Percentiles rank a stretch among this genome's conserved stretches.
Evolutionary conservation across 2,113 vertebrate genomes (phyloP).

Genomic region (Datnioides undecimradiatus): DNA sequence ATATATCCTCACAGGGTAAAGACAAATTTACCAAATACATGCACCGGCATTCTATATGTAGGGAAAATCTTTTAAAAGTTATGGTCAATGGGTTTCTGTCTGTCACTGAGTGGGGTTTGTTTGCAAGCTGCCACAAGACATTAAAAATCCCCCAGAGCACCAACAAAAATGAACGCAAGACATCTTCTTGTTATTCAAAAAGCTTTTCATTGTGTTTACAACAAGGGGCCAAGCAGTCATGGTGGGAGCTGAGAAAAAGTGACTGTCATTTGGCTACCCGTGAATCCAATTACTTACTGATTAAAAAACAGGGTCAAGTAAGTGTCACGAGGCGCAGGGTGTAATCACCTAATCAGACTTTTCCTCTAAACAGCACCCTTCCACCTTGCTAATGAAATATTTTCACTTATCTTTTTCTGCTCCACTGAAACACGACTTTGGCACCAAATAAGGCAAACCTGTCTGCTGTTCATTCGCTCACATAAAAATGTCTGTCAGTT

Average conservation of each 20-base stretch:
- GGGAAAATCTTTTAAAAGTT: constrained; percentile 6
- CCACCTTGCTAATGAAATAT: neutral
- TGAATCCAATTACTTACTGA: constrained; percentile 28
- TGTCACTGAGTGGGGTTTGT: constrained; percentile 19
- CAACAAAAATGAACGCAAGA: neutral
- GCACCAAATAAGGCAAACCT: neutral
- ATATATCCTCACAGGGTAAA: constrained; percentile 34
- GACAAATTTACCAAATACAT: constrained; percentile 30
- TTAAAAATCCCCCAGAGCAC: neutral
- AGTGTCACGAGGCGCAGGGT: constrained; percentile 1
- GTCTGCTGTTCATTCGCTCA: neutral
- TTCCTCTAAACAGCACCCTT: neutral
- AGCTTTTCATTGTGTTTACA: neutral
- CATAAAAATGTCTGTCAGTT: neutral
- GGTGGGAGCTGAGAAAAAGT: neutral
- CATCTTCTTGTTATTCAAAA: constrained; percentile 8
- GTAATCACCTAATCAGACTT: constrained; percentile 25
- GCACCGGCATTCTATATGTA: constrained; percentile 12
- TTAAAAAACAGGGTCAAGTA: constrained; percentile 33
- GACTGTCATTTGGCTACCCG: neutral
- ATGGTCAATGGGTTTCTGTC: constrained; percentile 1
- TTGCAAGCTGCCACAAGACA: constrained; percentile 9
- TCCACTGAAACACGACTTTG: neutral
- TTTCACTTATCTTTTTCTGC: neutral
- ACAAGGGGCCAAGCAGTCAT: neutral